Evolutionary conservation across 35 echinoderm and acorn worm species (phyloP).

Genomic region (Apostichopus japonicus): DNA sequence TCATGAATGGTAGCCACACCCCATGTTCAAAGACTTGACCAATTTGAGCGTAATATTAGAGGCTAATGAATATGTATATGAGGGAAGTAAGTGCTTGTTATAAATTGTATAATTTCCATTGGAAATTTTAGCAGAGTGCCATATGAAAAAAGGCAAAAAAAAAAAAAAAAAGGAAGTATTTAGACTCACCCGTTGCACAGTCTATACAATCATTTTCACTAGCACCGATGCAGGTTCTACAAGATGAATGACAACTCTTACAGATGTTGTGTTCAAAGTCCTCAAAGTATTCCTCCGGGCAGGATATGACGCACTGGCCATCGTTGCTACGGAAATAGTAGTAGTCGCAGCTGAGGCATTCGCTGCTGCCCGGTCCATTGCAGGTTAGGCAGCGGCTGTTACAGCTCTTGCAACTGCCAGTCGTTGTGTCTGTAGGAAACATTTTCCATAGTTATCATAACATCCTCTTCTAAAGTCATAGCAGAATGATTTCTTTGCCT

Average conservation of each 20-base stretch:
- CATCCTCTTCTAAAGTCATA: too few species aligned
- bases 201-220: conserved; percentile 36
- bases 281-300: conserved; percentile 20
- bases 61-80: too few species aligned
- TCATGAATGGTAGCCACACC: too few species aligned
- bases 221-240: conserved; percentile 2
- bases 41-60: too few species aligned
- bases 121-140: too few species aligned
- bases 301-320: neutral
- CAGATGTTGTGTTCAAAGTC: conserved; percentile 47
- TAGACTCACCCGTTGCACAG: conserved; percentile 30
- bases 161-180: neutral
- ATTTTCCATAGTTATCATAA: too few species aligned
- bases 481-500: too few species aligned
- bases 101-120: too few species aligned
- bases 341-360: conserved; percentile 43
- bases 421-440: neutral
- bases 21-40: too few species aligned
- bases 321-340: conserved; percentile 17
- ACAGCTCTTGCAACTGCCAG: neutral
- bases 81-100: too few species aligned
- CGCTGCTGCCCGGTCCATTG: neutral
- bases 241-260: conserved; percentile 16
- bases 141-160: neutral
- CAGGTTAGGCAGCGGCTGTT: conserved; percentile 15